phyloP scores from a whole-genome alignment of 2,888 invertebrate species.

The Flabesymbios commensalis region DNA sequence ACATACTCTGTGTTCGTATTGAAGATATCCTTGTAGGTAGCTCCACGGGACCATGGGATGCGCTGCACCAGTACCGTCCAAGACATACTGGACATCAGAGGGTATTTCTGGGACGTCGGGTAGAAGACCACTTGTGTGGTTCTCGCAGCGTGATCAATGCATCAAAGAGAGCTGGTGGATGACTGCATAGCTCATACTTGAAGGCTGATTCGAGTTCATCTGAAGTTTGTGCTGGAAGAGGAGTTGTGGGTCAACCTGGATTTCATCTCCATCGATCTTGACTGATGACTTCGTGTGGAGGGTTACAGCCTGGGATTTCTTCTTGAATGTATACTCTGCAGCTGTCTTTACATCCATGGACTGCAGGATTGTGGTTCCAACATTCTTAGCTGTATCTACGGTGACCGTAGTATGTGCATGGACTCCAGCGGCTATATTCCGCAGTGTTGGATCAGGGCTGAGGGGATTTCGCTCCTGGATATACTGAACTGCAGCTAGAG shows the following conservation, averaged over 20 bases:
- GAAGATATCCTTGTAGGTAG: too few species aligned
- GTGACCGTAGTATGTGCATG: constrained; percentile 30
- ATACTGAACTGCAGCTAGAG: constrained; percentile 14
- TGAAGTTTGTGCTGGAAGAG: constrained; percentile 30
- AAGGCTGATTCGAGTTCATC: constrained; percentile 11
- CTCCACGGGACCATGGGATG: too few species aligned
- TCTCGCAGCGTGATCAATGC: too few species aligned
- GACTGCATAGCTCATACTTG: constrained; percentile 19
- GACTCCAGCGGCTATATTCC: constrained; percentile 38
- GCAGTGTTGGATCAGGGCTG: constrained; percentile 12
- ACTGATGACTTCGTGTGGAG: constrained; percentile 9
- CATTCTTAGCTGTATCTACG: constrained; percentile 30
- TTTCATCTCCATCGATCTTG: constrained; percentile 20
- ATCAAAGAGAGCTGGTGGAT: constrained; percentile 23
- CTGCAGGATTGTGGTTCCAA: constrained; percentile 29
- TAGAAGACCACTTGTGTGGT: too few species aligned
- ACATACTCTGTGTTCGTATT: too few species aligned
- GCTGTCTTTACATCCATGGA: constrained; percentile 26
- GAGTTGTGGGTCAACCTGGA: constrained; percentile 35
- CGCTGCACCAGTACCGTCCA: too few species aligned
- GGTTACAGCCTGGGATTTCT: constrained; percentile 26
- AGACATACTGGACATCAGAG: too few species aligned
- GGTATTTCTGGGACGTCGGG: too few species aligned
- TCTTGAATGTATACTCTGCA: constrained; percentile 23
- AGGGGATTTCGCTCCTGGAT: constrained; percentile 35